Conservation (phyloP, 2,888 invertebrate species). For the Lingula anatina region DNA sequence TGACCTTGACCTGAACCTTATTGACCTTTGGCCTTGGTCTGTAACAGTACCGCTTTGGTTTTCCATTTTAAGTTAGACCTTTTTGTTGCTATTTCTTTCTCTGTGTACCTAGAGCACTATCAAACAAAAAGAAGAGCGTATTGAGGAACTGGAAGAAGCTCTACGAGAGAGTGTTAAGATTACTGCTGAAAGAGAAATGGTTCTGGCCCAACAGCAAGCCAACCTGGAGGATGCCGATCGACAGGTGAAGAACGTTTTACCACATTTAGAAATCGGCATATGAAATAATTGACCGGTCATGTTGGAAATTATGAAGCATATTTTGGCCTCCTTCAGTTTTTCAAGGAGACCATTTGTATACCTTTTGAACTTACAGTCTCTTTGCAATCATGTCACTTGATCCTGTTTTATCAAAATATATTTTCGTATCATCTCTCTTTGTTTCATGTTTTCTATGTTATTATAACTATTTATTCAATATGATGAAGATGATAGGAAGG, state of each 20-base stretch:
- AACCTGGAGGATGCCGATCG: conserved; percentile 40
- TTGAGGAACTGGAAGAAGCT: conserved; percentile 78
- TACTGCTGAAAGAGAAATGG: conserved; percentile 57
- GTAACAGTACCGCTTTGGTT: conserved; percentile 6
- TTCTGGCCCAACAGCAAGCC: conserved; percentile 53
- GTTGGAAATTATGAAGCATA: background rate
- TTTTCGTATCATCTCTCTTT: too few relatives aligned
- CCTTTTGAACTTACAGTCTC: too few relatives aligned
- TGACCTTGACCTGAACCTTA: too few relatives aligned
- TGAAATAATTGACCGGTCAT: background rate
- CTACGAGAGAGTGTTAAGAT: conserved; percentile 69
- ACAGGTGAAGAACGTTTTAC: conserved; percentile 28
- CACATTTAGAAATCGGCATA: too few relatives aligned
- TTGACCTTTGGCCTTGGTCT: too few relatives aligned
- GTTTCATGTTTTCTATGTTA: too few relatives aligned
- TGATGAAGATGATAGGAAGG: too few relatives aligned
- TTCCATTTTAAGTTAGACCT: conserved; percentile 6
- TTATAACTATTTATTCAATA: too few relatives aligned
- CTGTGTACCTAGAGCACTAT: conserved; percentile 27
- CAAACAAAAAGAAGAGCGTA: conserved; percentile 53
- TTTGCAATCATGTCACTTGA: too few relatives aligned
- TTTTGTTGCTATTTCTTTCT: conserved; percentile 1
- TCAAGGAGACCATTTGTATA: too few relatives aligned
- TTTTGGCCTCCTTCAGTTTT: background rate
- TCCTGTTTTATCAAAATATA: too few relatives aligned